Evolutionary conservation across 2,113 vertebrate genomes (phyloP), one percentile per base, ranked within the genome.

Genomic region (Lethenteron reissneri): DNA sequence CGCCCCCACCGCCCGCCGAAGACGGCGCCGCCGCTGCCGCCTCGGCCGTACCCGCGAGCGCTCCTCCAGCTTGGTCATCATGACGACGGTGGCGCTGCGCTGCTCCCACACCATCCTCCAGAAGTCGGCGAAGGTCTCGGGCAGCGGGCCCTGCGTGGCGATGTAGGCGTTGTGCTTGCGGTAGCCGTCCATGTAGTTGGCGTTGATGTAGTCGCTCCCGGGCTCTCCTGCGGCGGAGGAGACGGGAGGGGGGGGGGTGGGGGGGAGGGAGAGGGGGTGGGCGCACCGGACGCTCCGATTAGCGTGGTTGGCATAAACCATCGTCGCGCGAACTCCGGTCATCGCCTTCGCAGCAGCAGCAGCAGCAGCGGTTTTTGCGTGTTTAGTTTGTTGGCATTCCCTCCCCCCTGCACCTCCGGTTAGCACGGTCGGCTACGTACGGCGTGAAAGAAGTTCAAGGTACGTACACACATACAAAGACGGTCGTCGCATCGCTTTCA

Each of bases 91-190:
- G 69, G 94, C 91, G 0, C 92, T 88, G 25, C 94, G 84, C 78
- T 99, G 94, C 74, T 99, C 94, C 94, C 94, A 97, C 77, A 97
- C 91, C 94, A 97, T 99, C 72, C 94, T 84, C 94, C 94, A 99
- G 76, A 99, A 99, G 80, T 99, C 92, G 2, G 91, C 90, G 0
- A 99, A 97, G 2, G 92, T 97, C 83, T 97, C 94, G 0, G 92
- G 89, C 75, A 99, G 80, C 0, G 94, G 89, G 6, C 94, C 94
- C 78, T 99, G 94, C 0, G 92, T 97, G 81, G 94, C 92, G 0
- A 97, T 97, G 82, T 97, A 97, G 1, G 92, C 92, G 0, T 97
- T 97, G 81, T 97, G 94, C 82, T 95, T 89, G 73, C 94, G 83
- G 78, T 99, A 99, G 75, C 94, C 94, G 0, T 99, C 94, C 0